These are phyloP conservation scores for Phalacrocorax pelagicus DNA, from an alignment of 2,113 vertebrate species.

Conservation along the genomic window DNA sequence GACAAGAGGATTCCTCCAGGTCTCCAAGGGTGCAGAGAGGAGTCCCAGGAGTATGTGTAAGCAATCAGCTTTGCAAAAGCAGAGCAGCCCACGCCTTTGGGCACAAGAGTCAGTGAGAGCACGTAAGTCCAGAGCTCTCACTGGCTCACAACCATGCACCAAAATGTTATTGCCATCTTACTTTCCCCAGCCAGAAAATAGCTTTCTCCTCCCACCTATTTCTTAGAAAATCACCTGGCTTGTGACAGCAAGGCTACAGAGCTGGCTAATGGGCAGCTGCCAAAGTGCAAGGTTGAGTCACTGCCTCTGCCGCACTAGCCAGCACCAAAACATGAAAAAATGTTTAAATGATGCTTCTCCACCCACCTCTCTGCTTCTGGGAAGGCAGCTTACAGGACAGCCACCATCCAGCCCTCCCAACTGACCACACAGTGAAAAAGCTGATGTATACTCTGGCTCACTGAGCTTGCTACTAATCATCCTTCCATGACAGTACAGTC, in stretches of 20 bases:
- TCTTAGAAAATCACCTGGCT: background rate
- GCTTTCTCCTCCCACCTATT: background rate
- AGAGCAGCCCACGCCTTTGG: background rate
- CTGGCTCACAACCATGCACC: background rate
- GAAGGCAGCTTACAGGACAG: background rate
- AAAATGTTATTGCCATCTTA: background rate
- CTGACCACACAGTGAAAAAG: background rate
- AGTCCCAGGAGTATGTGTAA: background rate
- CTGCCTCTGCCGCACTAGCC: background rate
- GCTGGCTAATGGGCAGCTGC: background rate
- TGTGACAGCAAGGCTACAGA: background rate
- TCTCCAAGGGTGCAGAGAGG: background rate
- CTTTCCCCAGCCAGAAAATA: background rate
- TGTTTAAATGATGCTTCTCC: background rate
- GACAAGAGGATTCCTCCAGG: background rate
- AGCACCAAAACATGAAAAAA: background rate
- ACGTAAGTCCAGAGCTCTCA: background rate
- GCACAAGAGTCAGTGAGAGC: background rate
- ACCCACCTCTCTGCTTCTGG: background rate
- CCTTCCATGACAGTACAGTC: accelerated
- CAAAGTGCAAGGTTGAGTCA: background rate
- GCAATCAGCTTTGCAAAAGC: background rate
- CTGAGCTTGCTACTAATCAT: background rate
- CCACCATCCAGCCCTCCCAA: background rate
- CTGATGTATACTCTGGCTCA: accelerated